Percentiles rank a stretch among this genome's conserved stretches.
These are phyloP conservation scores for Argyra leucocephala DNA, from an alignment of 2,888 invertebrate species.

Conservation along the genomic window DNA sequence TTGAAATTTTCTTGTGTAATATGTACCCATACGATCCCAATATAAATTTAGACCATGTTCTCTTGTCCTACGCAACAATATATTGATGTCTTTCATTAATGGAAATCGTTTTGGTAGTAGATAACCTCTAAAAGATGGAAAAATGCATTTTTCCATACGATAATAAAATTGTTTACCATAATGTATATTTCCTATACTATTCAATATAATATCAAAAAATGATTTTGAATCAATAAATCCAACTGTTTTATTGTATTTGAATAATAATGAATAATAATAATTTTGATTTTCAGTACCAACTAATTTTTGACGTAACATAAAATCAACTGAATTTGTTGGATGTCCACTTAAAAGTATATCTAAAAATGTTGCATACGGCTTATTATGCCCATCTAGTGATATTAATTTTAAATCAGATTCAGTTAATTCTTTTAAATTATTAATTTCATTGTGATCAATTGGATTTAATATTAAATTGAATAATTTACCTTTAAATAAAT, in stretches of 20 bases:
- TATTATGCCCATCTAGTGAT: background rate
- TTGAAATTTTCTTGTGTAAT: too few species aligned
- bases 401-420: background rate
- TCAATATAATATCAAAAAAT: background rate
- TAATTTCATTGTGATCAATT: background rate
- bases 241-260: background rate
- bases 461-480: background rate
- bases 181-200: background rate
- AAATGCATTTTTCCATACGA: background rate
- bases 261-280: background rate
- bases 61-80: background rate
- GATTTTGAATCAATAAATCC: background rate
- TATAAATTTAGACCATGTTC: background rate
- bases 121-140: background rate
- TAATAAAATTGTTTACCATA: background rate
- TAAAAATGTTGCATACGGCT: background rate
- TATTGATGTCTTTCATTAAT: background rate
- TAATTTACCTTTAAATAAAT: background rate
- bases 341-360: background rate
- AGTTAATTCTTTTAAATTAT: background rate
- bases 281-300: background rate
- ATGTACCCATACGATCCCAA: background rate
- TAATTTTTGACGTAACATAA: background rate
- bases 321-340: background rate
- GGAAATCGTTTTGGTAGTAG: background rate